Evolutionary conservation across 2,113 vertebrate genomes (phyloP).

Genomic region (Mionectes macconnelli): DNA sequence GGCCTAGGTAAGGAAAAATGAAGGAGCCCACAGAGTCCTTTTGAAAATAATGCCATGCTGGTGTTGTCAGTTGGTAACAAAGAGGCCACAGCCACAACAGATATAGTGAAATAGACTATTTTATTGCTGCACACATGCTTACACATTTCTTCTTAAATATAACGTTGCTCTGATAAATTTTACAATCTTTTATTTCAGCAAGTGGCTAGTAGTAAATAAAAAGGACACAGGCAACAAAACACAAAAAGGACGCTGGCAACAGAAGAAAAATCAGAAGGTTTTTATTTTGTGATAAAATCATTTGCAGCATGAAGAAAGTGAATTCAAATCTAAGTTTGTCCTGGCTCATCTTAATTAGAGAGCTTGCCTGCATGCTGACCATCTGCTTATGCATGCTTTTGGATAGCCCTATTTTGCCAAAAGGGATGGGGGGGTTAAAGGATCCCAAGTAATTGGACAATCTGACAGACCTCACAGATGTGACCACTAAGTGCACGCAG

Average conservation of each 20-base stretch:
- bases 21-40: not conserved
- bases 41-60: not conserved
- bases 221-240: constrained; percentile 20
- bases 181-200: constrained; percentile 48
- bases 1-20: not conserved
- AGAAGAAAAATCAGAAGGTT: not conserved
- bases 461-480: not conserved
- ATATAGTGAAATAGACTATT: constrained; percentile 63
- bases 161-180: constrained; percentile 43
- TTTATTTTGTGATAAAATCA: constrained; percentile 26
- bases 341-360: not conserved
- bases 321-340: constrained; percentile 20
- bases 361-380: not conserved
- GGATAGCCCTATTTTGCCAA: constrained; percentile 7
- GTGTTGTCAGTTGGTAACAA: not conserved
- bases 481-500: not conserved
- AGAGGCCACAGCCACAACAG: not conserved
- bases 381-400: constrained; percentile 8
- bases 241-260: constrained; percentile 19
- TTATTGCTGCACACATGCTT: constrained; percentile 71
- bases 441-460: not conserved
- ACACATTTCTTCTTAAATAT: constrained; percentile 62
- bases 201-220: constrained; percentile 11
- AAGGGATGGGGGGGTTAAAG: not conserved
- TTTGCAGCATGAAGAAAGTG: constrained; percentile 30